Conservation (phyloP, 2,113 vertebrate species). For the Ameiurus melas region DNA sequence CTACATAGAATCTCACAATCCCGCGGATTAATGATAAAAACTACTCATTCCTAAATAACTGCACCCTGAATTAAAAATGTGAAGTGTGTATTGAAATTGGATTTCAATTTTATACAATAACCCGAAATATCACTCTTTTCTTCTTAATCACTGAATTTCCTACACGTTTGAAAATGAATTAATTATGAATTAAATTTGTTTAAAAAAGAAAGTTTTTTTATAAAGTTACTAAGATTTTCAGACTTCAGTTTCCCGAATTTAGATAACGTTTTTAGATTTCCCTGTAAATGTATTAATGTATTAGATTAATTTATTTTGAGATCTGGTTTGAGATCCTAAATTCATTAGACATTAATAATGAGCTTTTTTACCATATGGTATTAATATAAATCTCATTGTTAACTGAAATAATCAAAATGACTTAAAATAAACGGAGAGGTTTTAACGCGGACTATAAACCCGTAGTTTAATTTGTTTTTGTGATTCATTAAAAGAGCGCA, state of each 20-base stretch:
- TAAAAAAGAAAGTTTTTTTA: not conserved
- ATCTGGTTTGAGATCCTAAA: not conserved
- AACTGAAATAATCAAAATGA: not conserved
- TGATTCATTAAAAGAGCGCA: not conserved
- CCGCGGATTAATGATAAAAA: not conserved
- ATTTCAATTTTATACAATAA: not conserved
- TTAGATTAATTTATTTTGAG: not conserved
- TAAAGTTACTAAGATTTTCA: not conserved
- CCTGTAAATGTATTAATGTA: not conserved
- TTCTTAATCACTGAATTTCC: not conserved
- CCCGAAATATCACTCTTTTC: not conserved
- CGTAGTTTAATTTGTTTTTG: not conserved
- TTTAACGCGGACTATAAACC: not conserved
- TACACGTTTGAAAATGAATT: no score
- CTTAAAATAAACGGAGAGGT: not conserved
- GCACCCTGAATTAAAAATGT: not conserved
- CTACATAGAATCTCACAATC: not conserved
- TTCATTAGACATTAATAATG: not conserved
- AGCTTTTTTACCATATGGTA: not conserved
- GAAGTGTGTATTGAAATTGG: not conserved
- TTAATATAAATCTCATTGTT: not conserved
- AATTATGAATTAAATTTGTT: no score
- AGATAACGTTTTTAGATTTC: not conserved
- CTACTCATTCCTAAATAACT: not conserved
- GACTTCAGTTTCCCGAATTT: not conserved